Base-by-base conservation (phyloP, 1,140 invertebrate genomes). In the Diploscapter pachys region DNA sequence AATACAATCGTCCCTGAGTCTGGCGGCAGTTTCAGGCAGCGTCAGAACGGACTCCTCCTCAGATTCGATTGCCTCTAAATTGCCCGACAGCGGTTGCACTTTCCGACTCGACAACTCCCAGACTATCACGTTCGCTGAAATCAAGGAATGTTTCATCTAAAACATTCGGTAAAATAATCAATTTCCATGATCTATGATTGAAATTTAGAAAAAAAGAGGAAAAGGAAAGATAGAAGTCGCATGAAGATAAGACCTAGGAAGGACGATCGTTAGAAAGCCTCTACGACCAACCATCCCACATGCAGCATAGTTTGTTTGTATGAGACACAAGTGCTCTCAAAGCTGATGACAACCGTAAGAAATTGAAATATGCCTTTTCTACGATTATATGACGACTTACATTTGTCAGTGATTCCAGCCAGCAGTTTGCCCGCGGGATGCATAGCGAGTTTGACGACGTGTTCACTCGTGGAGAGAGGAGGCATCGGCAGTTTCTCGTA, bases 361-460 rank as follows among this genome's bases (percentile, higher is more conserved):
- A 31, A 31, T 31, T 31, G 31, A 31, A 31, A 31, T 31, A 31
- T 31, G 31, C 31, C 31, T 31, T 31, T 31, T 31, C 31, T 31
- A 31, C 31, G 9, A 59, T 59, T 59, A 11, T 11, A 49, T 65
- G 63, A 64, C 5, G 64, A 71, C 69, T n/a, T 8, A 72, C 71
- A 59, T 68, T 53, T 68, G 55, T 50, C 53, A n/a, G 71, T 72
- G 4, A 72, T 66, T 72, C 71, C 71, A 48, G 61, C 5, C 48
- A 72, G 50, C 9, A 67, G 11, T 11, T 53, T 11, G 9, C 63
- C 71, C 6, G 5, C 5, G n/a, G 71, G 71, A 72, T 69, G 61
- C 6, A 72, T 49, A 5, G 71, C 71, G 4, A 72, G 62, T 50
- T 66, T 70, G 5, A 62, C 59, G 63, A 72, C 61, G 11, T 64